Percentiles rank a stretch among this genome's conserved stretches.
phyloP scores from a whole-genome alignment of 1,140 invertebrate species.

The Aphelinus certus region DNA sequence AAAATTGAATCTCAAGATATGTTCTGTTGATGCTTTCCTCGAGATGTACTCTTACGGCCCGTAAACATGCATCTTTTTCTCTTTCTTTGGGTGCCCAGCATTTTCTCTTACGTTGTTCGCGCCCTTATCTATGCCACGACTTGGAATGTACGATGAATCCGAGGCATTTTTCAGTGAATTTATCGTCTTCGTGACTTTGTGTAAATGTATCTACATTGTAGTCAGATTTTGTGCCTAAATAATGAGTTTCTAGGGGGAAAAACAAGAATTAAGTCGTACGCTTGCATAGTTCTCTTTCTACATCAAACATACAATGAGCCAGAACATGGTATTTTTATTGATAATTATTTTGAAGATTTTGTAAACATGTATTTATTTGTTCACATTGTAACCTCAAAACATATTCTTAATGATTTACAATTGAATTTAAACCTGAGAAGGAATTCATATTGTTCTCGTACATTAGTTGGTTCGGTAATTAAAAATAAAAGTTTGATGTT shows the following conservation, averaged over 20 bases:
- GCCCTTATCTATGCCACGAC: slow-evolving; percentile 47
- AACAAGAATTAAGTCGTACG: not conserved
- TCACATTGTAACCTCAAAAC: too few species aligned
- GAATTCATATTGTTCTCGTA: too few species aligned
- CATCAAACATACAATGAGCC: too few species aligned
- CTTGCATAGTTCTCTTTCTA: too few species aligned
- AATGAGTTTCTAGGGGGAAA: slow-evolving; percentile 24
- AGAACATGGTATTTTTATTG: too few species aligned
- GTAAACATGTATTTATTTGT: too few species aligned
- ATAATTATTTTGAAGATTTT: too few species aligned
- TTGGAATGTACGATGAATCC: slow-evolving; percentile 44
- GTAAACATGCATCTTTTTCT: not conserved
- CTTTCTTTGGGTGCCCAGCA: not conserved
- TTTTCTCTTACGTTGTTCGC: slow-evolving; percentile 48
- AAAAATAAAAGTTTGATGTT: too few species aligned
- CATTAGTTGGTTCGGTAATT: too few species aligned
- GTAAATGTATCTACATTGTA: slow-evolving; percentile 1
- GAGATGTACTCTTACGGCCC: not conserved
- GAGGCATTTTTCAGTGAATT: slow-evolving; percentile 45
- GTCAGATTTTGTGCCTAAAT: slow-evolving; percentile 33
- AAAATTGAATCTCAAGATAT: slow-evolving; percentile 25
- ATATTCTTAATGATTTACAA: too few species aligned
- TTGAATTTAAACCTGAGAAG: too few species aligned
- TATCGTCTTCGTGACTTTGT: slow-evolving; percentile 41
- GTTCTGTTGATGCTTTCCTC: not conserved